These are phyloP conservation scores for Bucorvus abyssinicus DNA, from an alignment of 2,797 vertebrate genomes.

Conservation along the genomic window DNA sequence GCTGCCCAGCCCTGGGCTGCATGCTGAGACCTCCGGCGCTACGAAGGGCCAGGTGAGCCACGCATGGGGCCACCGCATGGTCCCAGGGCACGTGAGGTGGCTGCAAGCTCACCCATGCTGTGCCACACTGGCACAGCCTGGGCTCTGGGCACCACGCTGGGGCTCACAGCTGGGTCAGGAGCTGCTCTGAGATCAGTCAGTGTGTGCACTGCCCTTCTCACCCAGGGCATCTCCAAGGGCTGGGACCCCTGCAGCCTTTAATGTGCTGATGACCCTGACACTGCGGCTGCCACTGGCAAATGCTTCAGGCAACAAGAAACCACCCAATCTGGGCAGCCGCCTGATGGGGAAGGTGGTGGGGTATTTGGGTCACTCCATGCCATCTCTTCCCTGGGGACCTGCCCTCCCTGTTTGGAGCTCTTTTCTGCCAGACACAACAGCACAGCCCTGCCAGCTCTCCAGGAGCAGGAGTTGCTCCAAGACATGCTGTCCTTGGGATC, in stretches of 20 bases:
- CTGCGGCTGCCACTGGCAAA: not conserved
- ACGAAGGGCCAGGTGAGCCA: not conserved
- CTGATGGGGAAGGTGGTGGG: not conserved
- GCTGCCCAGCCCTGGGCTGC: not conserved
- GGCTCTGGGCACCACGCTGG: fast-evolving
- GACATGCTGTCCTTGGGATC: not conserved
- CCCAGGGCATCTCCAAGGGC: not conserved
- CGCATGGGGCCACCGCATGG: fast-evolving
- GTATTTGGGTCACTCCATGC: not conserved
- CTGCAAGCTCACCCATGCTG: not conserved
- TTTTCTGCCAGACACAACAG: no score
- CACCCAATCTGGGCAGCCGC: not conserved
- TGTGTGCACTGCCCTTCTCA: not conserved
- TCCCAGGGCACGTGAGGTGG: not conserved
- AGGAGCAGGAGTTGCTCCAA: fast-evolving
- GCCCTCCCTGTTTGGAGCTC: not conserved
- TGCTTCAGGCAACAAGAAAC: not conserved
- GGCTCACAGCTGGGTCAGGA: not conserved
- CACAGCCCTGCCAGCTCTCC: not conserved
- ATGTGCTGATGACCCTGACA: not conserved
- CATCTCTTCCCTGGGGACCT: not conserved
- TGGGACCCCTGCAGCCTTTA: not conserved
- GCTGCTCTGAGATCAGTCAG: not conserved
- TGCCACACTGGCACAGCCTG: fast-evolving
- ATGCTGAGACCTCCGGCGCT: fast-evolving